Evolutionary conservation across 2,888 invertebrate species (phyloP), one percentile per base, ranked within the genome.

Genomic region (Neoitamus cyanurus): DNA sequence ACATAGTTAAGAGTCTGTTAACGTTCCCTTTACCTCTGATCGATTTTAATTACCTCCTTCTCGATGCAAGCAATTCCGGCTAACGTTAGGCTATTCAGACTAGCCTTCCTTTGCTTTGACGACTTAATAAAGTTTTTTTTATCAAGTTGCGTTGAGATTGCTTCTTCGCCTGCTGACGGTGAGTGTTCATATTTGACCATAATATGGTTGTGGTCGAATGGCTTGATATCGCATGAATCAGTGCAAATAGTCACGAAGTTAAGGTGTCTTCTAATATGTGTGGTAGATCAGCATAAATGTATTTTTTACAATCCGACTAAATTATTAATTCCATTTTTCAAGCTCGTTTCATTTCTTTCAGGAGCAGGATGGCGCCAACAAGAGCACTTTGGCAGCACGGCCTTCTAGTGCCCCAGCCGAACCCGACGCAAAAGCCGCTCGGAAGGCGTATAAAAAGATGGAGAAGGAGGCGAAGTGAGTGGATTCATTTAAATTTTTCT

Each of bases 371-470:
- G 88, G 89, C 72, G 89, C 89, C 83, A 87, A 88, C 85, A 90
- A 90, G 37, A 89, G 84, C 69, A 34, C 31, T 31, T 2, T 58
- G 13, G 83, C 78, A 86, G 89, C 75, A 89, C 90, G 91, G 83
- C 91, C 91, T 2, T 91, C 91, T 28, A 91, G 91, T 88, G 91
- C 91, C 77, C 91, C 91, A 42, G 89, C 89, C 78, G 91, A 91
- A 86, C 90, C 90, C 73, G 90, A 90, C 87, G 90, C 90, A 86
- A 91, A 91, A 88, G 90, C 90, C 83, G 90, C 91, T 46, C 89
- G 90, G 73, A 90, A 91, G 86, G 90, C 90, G 68, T 90, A 90
- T 84, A 91, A 91, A 86, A 90, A 90, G 87, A 90, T 91, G 90
- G 91, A 91, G 84, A 91, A 91, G 85, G 91, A 91, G 87, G 91